phyloP scores from a whole-genome alignment of 2,888 invertebrate species.

The Ectobius pallidus region DNA sequence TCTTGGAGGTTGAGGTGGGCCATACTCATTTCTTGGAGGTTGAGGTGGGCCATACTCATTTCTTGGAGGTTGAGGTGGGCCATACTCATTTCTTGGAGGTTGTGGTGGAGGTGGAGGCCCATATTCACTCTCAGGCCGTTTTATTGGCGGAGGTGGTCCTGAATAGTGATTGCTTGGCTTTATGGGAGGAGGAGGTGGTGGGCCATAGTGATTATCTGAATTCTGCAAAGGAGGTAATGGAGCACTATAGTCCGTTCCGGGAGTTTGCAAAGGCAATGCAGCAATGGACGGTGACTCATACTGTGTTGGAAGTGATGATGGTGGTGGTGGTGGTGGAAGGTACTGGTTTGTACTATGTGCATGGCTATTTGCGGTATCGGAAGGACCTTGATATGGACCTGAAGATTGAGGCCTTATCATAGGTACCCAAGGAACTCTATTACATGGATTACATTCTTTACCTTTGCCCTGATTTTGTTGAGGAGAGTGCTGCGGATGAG shows the following conservation, averaged over 20 bases:
- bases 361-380: neutral
- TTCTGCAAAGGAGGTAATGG: constrained; percentile 30
- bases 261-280: constrained; percentile 1
- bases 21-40: no score
- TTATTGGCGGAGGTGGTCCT: constrained; percentile 44
- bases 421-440: constrained; percentile 79
- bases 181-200: constrained; percentile 34
- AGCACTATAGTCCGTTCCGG: constrained; percentile 28
- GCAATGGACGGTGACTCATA: constrained; percentile 1
- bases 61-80: constrained; percentile 43
- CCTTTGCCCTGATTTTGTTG: constrained; percentile 50
- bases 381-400: neutral
- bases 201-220: constrained; percentile 35
- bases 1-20: neutral
- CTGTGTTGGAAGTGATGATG: neutral
- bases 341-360: neutral
- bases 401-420: neutral
- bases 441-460: constrained; percentile 76
- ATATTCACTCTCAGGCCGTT: constrained; percentile 46
- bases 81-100: constrained; percentile 46
- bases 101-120: constrained; percentile 39
- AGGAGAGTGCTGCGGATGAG: constrained; percentile 42
- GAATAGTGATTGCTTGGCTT: constrained; percentile 46
- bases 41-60: constrained; percentile 48
- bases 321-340: neutral